phyloP scores from a whole-genome alignment of 1,140 invertebrate genomes.

The Drosophila grimshawi region DNA sequence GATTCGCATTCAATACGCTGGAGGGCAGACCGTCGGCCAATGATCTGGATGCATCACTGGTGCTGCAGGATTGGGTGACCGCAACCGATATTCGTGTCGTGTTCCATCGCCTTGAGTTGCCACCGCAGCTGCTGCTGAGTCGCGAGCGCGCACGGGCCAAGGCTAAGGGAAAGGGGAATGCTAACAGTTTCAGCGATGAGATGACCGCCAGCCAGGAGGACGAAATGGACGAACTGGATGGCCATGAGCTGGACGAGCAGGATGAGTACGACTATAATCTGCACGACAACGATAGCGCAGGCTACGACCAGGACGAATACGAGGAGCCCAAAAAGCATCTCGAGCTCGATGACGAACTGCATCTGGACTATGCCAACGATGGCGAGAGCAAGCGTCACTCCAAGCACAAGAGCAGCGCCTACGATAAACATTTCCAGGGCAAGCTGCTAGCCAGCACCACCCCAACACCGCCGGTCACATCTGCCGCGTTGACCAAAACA shows the following conservation, averaged over 20 bases:
- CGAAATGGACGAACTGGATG: conserved; percentile 58
- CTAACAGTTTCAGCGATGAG: conserved; percentile 83
- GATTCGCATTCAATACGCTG: conserved; percentile 98
- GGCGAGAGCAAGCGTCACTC: conserved; percentile 55
- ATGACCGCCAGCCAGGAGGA: conserved; percentile 74
- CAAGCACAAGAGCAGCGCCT: conserved; percentile 67
- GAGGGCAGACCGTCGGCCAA: conserved; percentile 97
- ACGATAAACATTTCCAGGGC: conserved; percentile 74
- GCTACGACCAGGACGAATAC: conserved; percentile 80
- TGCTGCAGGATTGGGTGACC: conserved; percentile 99
- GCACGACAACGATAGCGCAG: conserved; percentile 80
- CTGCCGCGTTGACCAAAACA: conserved; percentile 6
- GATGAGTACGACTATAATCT: conserved; percentile 80
- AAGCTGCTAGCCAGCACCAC: conserved; percentile 72
- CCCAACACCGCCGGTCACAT: conserved; percentile 58
- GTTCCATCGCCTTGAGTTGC: conserved; percentile 94
- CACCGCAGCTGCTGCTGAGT: conserved; percentile 77
- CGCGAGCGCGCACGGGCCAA: conserved; percentile 72
- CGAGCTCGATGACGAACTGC: conserved; percentile 75
- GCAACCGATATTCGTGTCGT: conserved; percentile 98
- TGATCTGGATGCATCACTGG: conserved; percentile 97
- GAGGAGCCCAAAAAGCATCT: conserved; percentile 82
- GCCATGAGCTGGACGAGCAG: conserved; percentile 72
- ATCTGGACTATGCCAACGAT: conserved; percentile 79
- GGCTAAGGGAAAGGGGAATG: conserved; percentile 69